phyloP scores from a whole-genome alignment of 2,888 invertebrate genomes.

The Bellardia pandia region DNA sequence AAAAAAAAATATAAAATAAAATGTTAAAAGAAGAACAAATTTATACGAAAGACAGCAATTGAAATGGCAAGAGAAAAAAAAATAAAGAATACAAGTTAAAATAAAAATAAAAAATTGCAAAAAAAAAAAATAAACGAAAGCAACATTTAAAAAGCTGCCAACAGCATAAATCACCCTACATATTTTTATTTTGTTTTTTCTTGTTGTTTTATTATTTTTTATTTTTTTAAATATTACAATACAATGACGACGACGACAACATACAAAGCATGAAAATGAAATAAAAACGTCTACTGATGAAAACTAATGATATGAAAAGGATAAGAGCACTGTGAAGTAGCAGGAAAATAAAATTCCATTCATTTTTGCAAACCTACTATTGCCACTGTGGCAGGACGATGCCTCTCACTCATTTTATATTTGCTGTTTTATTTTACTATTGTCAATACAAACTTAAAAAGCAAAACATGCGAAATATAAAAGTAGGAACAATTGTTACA shows the following conservation, averaged over 20 bases:
- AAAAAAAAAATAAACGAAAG: conserved; percentile 43
- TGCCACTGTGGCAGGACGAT: conserved; percentile 46
- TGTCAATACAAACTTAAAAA: conserved; percentile 31
- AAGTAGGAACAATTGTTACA: conserved; percentile 34
- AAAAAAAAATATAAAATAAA: neutral
- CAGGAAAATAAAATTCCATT: conserved; percentile 43
- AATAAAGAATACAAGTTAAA: conserved; percentile 10
- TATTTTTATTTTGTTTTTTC: conserved; percentile 22
- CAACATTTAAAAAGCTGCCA: conserved; percentile 68
- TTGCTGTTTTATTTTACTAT: neutral
- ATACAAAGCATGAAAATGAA: conserved; percentile 42
- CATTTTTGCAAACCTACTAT: conserved; percentile 44
- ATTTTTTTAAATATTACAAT: conserved; percentile 57
- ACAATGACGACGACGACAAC: conserved; percentile 47
- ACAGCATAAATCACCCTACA: conserved; percentile 68
- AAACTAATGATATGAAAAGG: conserved; percentile 67
- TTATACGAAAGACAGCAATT: conserved; percentile 37
- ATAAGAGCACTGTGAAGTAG: conserved; percentile 33
- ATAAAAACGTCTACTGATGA: conserved; percentile 67
- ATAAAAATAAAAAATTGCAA: conserved; percentile 21
- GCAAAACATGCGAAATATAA: neutral
- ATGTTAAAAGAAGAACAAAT: conserved; percentile 10
- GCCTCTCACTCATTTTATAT: neutral
- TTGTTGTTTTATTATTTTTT: neutral
- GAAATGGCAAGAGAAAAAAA: conserved; percentile 43